These are phyloP conservation scores for Xanthia togata DNA, from an alignment of 2,888 invertebrate species.

Conservation along the genomic window DNA sequence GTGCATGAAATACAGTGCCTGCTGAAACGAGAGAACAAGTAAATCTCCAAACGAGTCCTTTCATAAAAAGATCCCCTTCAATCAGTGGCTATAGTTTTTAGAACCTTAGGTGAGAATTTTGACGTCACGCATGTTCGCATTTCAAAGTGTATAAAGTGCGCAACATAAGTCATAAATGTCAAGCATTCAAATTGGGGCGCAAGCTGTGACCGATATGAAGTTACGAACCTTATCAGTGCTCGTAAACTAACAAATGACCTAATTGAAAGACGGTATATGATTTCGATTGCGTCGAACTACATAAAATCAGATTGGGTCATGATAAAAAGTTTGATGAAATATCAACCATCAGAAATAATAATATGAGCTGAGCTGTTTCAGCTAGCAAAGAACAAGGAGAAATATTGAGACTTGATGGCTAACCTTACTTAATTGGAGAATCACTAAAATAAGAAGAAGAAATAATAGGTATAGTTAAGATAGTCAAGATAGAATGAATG, in stretches of 20 bases:
- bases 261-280: conserved; percentile 24
- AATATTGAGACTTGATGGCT: background rate
- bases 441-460: background rate
- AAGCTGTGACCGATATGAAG: conserved; percentile 5
- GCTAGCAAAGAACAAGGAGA: background rate
- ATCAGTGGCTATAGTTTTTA: background rate
- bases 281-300: conserved; percentile 12
- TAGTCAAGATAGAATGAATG: background rate
- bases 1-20: background rate
- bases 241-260: conserved; percentile 50
- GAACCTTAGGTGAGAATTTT: background rate
- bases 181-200: conserved; percentile 41
- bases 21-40: background rate
- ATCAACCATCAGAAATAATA: background rate
- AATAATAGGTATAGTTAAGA: background rate
- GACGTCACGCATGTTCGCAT: conserved; percentile 24
- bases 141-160: conserved; percentile 20
- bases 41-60: background rate
- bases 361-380: background rate
- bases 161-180: conserved; percentile 36
- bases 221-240: conserved; percentile 29
- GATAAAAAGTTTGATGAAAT: conserved; percentile 25
- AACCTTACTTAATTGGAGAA: background rate
- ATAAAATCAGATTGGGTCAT: conserved; percentile 26
- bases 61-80: background rate